phyloP scores from a whole-genome alignment of 2,113 vertebrate genomes.

The Steatornis caripensis region DNA sequence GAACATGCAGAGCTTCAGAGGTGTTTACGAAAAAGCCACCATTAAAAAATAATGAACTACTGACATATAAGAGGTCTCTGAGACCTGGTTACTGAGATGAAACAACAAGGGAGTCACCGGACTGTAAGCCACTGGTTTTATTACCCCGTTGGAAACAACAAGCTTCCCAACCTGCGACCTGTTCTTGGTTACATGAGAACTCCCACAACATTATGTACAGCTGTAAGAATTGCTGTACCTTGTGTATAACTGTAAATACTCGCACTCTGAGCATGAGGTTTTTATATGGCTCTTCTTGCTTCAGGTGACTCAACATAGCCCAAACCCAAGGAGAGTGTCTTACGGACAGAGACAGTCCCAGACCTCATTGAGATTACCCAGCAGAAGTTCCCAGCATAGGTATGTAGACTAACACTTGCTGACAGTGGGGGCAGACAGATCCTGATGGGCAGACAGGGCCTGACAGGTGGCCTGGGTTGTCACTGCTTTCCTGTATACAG shows the following conservation, averaged over 20 bases:
- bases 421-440: background rate
- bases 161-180: background rate
- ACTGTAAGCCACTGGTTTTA: background rate
- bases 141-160: background rate
- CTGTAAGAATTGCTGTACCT: background rate
- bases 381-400: background rate
- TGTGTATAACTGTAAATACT: background rate
- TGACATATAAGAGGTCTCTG: background rate
- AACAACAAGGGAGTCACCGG: constrained; percentile 14
- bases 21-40: background rate
- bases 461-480: background rate
- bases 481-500: background rate
- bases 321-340: background rate
- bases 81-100: background rate
- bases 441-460: background rate
- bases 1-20: background rate
- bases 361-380: background rate
- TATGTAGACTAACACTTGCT: background rate
- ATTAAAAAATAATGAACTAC: constrained; percentile 4
- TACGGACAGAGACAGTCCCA: background rate
- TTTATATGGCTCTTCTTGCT: background rate
- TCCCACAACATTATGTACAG: background rate
- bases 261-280: background rate
- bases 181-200: background rate
- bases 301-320: background rate